Evolutionary conservation across 92 coral and sea anemone species (phyloP).

Genomic region (Actinostola sp.): DNA sequence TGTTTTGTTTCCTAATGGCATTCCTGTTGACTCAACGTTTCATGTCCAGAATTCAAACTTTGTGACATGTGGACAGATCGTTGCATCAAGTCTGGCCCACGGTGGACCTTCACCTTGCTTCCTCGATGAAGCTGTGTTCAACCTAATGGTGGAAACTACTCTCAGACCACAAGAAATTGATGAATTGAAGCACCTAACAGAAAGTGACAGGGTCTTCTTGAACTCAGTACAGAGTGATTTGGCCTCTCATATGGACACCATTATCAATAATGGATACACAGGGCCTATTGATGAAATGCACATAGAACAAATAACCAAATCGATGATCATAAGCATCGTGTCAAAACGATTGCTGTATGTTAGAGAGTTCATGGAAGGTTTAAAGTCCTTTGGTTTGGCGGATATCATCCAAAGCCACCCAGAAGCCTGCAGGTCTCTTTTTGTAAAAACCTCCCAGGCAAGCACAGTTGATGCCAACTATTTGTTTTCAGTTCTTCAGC

Average conservation of each 20-base stretch:
- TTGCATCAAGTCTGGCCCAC: slow-evolving; percentile 42
- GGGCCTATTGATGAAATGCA: slow-evolving; percentile 40
- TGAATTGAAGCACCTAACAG: slow-evolving; percentile 13
- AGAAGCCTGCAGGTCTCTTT: slow-evolving; percentile 38
- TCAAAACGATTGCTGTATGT: slow-evolving; percentile 43
- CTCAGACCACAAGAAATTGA: slow-evolving; percentile 19
- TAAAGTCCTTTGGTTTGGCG: slow-evolving; percentile 48
- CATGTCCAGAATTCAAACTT: slow-evolving; percentile 35
- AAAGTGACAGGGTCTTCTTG: slow-evolving; percentile 25
- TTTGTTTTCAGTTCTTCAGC: slow-evolving; percentile 46
- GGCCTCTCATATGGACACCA: slow-evolving; percentile 22
- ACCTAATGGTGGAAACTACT: slow-evolving; percentile 31
- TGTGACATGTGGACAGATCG: slow-evolving; percentile 45
- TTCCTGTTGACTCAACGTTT: slow-evolving; percentile 44
- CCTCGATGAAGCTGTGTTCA: slow-evolving; percentile 50
- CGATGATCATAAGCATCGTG: slow-evolving; percentile 44
- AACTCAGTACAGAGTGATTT: slow-evolving; percentile 31
- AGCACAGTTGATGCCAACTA: slow-evolving; percentile 55
- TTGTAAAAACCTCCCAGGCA: slow-evolving; percentile 17
- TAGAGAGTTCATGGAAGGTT: slow-evolving; percentile 60
- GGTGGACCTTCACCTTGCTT: slow-evolving; percentile 51
- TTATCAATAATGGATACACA: slow-evolving; percentile 61
- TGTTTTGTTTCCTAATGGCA: slow-evolving; percentile 40
- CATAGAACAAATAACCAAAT: slow-evolving; percentile 31
- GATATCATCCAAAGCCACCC: slow-evolving; percentile 35